Conservation (phyloP, 2,113 vertebrate genomes). For the Scophthalmus maximus region DNA sequence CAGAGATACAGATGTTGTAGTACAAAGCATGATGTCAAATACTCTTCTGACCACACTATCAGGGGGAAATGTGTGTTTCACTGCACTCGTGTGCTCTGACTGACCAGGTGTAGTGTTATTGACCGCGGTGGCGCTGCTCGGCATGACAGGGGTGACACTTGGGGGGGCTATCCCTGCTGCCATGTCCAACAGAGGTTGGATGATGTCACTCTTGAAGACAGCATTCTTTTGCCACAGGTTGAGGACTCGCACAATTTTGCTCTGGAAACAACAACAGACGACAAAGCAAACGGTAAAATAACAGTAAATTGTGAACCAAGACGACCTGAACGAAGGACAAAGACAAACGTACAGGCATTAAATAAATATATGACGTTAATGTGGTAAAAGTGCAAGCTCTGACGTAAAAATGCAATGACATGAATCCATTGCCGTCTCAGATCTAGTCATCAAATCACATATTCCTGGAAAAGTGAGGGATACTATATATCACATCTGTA, state of each 20-base stretch:
- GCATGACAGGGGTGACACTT: conserved; percentile 89
- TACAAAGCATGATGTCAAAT: not conserved
- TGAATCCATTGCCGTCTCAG: not conserved
- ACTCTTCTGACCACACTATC: not conserved
- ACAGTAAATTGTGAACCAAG: not conserved
- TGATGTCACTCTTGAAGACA: conserved; percentile 99
- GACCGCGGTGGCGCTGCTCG: conserved; percentile 89
- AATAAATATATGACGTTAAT: not conserved
- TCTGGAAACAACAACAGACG: conserved; percentile 79
- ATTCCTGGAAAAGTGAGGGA: not conserved
- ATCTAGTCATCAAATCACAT: not conserved
- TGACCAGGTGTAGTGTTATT: conserved; percentile 97
- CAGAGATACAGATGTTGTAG: not conserved
- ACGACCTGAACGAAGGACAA: not conserved
- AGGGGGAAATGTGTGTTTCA: not conserved
- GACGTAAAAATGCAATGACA: not conserved
- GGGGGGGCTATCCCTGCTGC: conserved; percentile 95
- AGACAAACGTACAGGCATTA: not conserved
- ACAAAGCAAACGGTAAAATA: not conserved
- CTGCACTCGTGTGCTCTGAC: conserved; percentile 5
- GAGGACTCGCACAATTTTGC: conserved; percentile 97
- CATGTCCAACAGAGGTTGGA: conserved; percentile 98
- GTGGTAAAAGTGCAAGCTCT: not conserved
- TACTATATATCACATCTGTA: not conserved
- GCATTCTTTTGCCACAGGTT: conserved; percentile 99